Percentiles rank a stretch among this genome's conserved stretches.
These are phyloP conservation scores for Archaeoteleia sp. DNA, from an alignment of 2,888 invertebrate genomes.

Conservation along the genomic window DNA sequence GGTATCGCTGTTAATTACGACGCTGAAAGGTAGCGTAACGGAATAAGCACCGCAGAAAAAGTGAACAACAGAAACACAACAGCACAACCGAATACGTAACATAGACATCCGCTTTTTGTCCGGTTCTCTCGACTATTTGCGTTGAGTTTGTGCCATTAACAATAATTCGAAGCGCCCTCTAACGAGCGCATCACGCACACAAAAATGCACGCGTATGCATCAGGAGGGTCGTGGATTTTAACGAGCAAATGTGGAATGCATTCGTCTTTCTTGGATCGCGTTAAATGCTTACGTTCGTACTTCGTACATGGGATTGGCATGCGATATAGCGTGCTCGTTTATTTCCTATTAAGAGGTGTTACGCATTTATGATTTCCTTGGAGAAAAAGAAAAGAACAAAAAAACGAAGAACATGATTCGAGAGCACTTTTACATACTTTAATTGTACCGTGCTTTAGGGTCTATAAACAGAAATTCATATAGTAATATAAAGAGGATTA, in stretches of 20 bases:
- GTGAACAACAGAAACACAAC: background rate
- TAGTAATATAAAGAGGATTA: no score
- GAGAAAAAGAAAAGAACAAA: constrained; percentile 15
- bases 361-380: constrained; percentile 43
- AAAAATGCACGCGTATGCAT: constrained; percentile 18
- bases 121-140: constrained; percentile 22
- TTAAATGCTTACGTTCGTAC: constrained; percentile 39
- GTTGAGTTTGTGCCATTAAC: constrained; percentile 14
- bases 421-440: constrained; percentile 32
- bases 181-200: constrained; percentile 24
- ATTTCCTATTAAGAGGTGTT: constrained; percentile 49
- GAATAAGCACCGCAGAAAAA: constrained; percentile 21
- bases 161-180: constrained; percentile 17
- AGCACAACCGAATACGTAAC: constrained; percentile 26
- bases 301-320: constrained; percentile 42
- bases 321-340: constrained; percentile 54
- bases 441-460: constrained; percentile 25
- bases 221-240: background rate
- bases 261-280: constrained; percentile 28
- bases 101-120: constrained; percentile 32
- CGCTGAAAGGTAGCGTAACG: constrained; percentile 38
- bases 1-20: constrained; percentile 30
- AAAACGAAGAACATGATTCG: constrained; percentile 14
- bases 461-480: background rate
- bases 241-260: constrained; percentile 7